Percentiles rank a stretch among this genome's conserved stretches.
Conservation (phyloP, 1,140 invertebrate genomes). For the Augochlora pura region DNA sequence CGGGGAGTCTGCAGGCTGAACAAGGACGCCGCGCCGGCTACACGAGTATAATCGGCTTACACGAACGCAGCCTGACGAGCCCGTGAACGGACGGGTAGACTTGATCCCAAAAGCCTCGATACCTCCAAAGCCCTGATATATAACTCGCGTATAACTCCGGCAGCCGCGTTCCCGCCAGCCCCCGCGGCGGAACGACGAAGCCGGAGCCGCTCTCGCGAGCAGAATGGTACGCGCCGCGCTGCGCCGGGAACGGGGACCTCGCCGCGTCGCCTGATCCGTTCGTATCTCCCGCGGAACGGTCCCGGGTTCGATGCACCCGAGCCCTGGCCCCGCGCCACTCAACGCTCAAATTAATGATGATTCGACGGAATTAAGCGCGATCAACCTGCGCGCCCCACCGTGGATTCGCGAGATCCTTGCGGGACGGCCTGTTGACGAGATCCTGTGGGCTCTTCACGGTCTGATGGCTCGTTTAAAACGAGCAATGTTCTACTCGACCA, state of each 20-base stretch:
- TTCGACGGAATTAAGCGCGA: conserved; percentile 1
- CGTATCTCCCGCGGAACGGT: conserved; percentile 29
- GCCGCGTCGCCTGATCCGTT: conserved; percentile 15
- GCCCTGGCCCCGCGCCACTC: background rate
- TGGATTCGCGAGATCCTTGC: no score
- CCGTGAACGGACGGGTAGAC: conserved; percentile 60
- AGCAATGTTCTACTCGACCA: no score
- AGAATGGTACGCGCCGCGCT: conserved; percentile 9
- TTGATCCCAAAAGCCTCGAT: conserved; percentile 62
- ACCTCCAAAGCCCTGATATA: conserved; percentile 56
- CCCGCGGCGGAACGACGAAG: conserved; percentile 4
- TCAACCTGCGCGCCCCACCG: background rate
- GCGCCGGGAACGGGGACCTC: background rate
- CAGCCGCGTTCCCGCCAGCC: background rate
- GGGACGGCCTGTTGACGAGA: no score
- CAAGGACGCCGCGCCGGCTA: conserved; percentile 18
- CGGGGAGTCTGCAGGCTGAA: conserved; percentile 15
- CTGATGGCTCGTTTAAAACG: no score
- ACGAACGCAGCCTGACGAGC: conserved; percentile 60
- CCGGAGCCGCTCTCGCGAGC: conserved; percentile 4
- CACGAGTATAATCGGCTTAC: conserved; percentile 63
- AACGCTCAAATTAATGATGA: background rate
- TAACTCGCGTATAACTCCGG: conserved; percentile 41
- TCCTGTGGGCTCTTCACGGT: no score
- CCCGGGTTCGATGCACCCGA: background rate